Base-by-base conservation (phyloP, 2,888 invertebrate genomes). In the Cephus pulcher region DNA sequence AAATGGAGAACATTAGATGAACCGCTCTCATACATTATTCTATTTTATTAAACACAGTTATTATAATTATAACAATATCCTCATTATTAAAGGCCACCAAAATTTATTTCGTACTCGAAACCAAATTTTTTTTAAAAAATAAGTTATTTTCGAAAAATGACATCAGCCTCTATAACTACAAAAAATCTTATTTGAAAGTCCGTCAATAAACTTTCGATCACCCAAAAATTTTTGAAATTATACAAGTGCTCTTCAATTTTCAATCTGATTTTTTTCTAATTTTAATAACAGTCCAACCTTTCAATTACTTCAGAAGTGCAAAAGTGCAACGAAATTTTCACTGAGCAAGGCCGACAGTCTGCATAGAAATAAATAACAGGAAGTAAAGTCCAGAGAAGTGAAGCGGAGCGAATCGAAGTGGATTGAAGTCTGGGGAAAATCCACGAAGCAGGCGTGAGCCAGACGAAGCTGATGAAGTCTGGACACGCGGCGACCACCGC, bases 401-500 rank as follows among this genome's bases (percentile, higher is more conserved):
- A 56, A 56, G 56, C 56, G 56, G 56, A 56, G 23, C 56, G 56
- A 56, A 56, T 56, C 56, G 23, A 56, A 56, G 56, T 56, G 56
- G 23, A 56, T 23, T 56, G 56, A 56, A 56, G 56, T 56, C 56
- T 56, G 56, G 23, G 56, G 56, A 56, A 56, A 56, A 56, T 56
- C 56, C 56, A 56, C 56, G 56, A 56, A 56, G 23, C 56, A 56
- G 9, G 56, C 56, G 56, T 23, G 56, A 56, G 56, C 23, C 56
- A 56, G 56, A 23, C 56, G 56, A 56, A 56, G 56, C 56, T 56
- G 56, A 56, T 23, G 37, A 74, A 34, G 34, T 30, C 33, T 34
- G 79, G 76, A 79, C 76, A 76, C 76, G 79, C 73, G 74, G 76
- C 79, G 86, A 87, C 87, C 84, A 86, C 86, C 85, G 81, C 82